A percentile compares a stretch with the other conserved stretches of the same genome.
Evolutionary conservation across 1,140 invertebrate species (phyloP).

Genomic region (Zaprionus davidi): DNA sequence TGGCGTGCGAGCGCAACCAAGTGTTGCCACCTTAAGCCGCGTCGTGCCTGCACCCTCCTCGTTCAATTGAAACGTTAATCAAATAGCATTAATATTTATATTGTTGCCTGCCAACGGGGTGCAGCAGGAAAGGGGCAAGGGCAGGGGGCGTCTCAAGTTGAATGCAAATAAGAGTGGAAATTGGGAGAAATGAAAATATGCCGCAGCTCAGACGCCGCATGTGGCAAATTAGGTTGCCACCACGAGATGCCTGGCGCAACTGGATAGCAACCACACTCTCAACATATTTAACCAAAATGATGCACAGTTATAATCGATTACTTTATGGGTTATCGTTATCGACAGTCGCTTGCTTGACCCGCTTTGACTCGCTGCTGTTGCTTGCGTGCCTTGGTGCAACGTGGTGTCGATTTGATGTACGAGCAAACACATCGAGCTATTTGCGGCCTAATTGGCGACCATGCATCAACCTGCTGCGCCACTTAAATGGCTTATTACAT

Average conservation of each 20-base stretch:
- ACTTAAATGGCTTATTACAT: slow-evolving; percentile 79
- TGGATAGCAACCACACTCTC: background rate
- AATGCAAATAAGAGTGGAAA: slow-evolving; percentile 37
- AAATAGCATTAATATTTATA: slow-evolving; percentile 83
- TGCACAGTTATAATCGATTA: background rate
- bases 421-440: slow-evolving; percentile 78
- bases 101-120: slow-evolving; percentile 54
- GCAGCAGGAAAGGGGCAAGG: slow-evolving; percentile 36
- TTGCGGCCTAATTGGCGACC: slow-evolving; percentile 71
- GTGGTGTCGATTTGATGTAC: slow-evolving; percentile 82
- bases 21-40: slow-evolving; percentile 57
- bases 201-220: slow-evolving; percentile 55
- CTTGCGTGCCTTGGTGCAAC: slow-evolving; percentile 39
- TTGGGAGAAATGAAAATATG: slow-evolving; percentile 26
- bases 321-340: background rate
- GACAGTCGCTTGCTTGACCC: background rate
- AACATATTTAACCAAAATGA: background rate
- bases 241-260: background rate
- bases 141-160: slow-evolving; percentile 48
- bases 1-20: slow-evolving; percentile 70
- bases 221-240: slow-evolving; percentile 69
- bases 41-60: slow-evolving; percentile 1
- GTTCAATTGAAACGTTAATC: slow-evolving; percentile 78
- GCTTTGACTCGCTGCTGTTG: background rate
- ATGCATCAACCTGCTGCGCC: slow-evolving; percentile 74